Evolutionary conservation across 2,888 invertebrate species (phyloP), one percentile per base, ranked within the genome.

Genomic region (Acleris laterana): DNA sequence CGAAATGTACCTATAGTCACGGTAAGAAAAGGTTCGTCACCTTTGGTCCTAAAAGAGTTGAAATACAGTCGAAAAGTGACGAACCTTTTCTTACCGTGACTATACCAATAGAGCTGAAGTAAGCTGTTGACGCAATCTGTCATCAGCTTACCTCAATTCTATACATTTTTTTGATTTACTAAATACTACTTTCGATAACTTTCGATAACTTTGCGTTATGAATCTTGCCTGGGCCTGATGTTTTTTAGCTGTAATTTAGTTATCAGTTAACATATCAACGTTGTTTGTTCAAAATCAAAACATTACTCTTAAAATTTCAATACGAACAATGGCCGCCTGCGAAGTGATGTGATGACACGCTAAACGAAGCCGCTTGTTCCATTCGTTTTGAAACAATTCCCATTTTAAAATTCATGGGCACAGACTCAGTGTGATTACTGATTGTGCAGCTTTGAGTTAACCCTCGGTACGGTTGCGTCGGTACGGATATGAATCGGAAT

Each of bases 311-410:
- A 49, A 62, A 59, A 19, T 16, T 44, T 50, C 32, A 56, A 55
- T 60, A 49, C 28, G 20, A 52, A 32, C 44, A 68, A 63, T 50
- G 52, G 32, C 46, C 49, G 53, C 51, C 63, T 63, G 17, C 61
- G 28, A 59, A 64, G 68, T 65, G 70, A 69, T 65, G 68, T 65
- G 70, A 69, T 65, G 65, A 67, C 65, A 59, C 56, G 51, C 64
- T 62, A 71, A 71, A 71, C 65, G 70, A 70, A 69, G 65, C 56
- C 70, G 62, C 68, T 70, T 71, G 70, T 70, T 69, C 63, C 48
- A 49, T 58, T 56, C 66, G 69, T 48, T 49, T 52, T 66, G 57
- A 69, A 68, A 71, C 69, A 71, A 69, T 70, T 49, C 63, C 51
- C 58, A 42, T 66, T 69, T 71, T 65, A 63, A 69, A 68, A 69